Conservation (phyloP, 2,113 vertebrate genomes). For the Fulmarus glacialis region DNA sequence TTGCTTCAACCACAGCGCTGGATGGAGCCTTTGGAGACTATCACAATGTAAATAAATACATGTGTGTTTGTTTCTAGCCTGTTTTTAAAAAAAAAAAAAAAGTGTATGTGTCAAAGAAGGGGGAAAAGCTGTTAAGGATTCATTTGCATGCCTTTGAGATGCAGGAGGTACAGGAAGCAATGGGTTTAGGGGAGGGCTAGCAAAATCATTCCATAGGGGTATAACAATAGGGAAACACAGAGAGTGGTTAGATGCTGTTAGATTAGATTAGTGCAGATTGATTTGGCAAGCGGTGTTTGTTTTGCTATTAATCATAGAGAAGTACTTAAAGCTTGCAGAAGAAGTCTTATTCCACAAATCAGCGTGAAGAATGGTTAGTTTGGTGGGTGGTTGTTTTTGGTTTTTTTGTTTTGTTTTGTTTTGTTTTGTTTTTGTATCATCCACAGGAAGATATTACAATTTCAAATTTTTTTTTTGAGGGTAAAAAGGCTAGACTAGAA, state of each 20-base stretch:
- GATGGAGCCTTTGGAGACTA: slow-evolving; percentile 19
- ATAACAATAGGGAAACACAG: slow-evolving; percentile 7
- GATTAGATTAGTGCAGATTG: slow-evolving; percentile 43
- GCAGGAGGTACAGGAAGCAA: slow-evolving; percentile 45
- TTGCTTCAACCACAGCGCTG: neutral
- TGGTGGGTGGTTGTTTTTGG: neutral
- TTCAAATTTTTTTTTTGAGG: neutral
- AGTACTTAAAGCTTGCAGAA: neutral
- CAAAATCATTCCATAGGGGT: neutral
- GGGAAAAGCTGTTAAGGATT: slow-evolving; percentile 1
- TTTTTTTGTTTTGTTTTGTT: too few relatives aligned
- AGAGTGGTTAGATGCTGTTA: slow-evolving; percentile 33
- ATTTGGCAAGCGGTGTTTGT: slow-evolving; percentile 14
- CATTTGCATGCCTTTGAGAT: slow-evolving; percentile 58
- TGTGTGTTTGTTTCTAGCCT: slow-evolving; percentile 26
- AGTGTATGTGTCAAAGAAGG: neutral
- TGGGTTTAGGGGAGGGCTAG: neutral
- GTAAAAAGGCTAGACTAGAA: neutral
- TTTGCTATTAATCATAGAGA: neutral
- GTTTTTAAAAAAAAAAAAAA: neutral
- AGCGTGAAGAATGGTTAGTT: neutral
- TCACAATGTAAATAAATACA: slow-evolving; percentile 51
- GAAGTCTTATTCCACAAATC: neutral
- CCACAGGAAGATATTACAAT: neutral
- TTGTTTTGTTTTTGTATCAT: neutral